Evolutionary conservation across 2,888 invertebrate species (phyloP).

Genomic region (Psylliodes chrysocephalus): DNA sequence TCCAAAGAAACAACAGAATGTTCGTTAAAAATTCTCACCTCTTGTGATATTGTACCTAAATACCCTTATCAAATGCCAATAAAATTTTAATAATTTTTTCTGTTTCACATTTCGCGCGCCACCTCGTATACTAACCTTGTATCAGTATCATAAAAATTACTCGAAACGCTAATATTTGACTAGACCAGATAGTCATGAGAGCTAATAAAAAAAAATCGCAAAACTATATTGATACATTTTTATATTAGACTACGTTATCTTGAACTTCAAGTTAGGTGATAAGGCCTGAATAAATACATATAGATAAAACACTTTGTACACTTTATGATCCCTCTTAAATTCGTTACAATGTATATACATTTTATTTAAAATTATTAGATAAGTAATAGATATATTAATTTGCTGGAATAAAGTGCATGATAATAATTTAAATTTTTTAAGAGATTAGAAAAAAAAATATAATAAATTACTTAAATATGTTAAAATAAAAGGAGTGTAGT

Average conservation of each 20-base stretch:
- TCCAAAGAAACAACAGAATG: too few species aligned
- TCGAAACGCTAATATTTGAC: slow-evolving; percentile 29
- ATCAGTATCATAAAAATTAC: slow-evolving; percentile 24
- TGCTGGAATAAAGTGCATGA: too few species aligned
- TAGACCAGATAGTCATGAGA: slow-evolving; percentile 33
- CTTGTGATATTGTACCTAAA: too few species aligned
- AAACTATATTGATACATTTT: slow-evolving; percentile 36
- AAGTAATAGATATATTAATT: too few species aligned
- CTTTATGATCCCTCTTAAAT: slow-evolving; percentile 4
- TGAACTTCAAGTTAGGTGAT: slow-evolving; percentile 24
- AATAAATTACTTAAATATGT: too few species aligned
- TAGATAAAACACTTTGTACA: slow-evolving; percentile 15
- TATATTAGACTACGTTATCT: slow-evolving; percentile 28
- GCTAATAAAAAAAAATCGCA: slow-evolving; percentile 34
- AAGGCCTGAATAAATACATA: slow-evolving; percentile 14
- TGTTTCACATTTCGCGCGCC: too few species aligned
- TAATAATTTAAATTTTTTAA: too few species aligned
- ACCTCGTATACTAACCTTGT: slow-evolving; percentile 22
- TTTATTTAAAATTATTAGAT: neutral
- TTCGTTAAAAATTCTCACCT: too few species aligned
- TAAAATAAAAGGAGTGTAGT: too few species aligned
- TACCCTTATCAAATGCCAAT: too few species aligned
- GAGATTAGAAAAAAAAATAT: too few species aligned
- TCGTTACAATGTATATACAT: neutral
- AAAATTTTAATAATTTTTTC: too few species aligned